Evolutionary conservation across 2,113 vertebrate genomes (phyloP), one percentile per base, ranked within the genome.

Genomic region (Catharus fuscescens): DNA sequence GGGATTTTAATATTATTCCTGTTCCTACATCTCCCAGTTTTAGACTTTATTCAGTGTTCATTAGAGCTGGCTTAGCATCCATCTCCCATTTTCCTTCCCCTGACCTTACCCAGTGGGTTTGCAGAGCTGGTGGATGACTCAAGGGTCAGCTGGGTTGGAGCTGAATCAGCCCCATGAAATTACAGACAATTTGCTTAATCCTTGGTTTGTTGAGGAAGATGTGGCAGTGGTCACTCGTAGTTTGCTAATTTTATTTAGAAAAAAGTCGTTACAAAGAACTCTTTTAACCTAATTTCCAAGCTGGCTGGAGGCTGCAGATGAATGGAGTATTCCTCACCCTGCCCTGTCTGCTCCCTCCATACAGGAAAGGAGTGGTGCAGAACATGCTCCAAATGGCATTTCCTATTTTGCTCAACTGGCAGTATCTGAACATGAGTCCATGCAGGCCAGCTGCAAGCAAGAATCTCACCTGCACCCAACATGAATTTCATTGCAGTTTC

Each of bases 311-410:
- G 65, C 32, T 73, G 67, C 57, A 66, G 78, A 78, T 97, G 97
- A 97, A 95, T 73, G 97, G 92, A 94, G 88, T 89, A 77, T 96
- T 97, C 93, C 95, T 97, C 86, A 67, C 80, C 94, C 94, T 96
- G 95, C 94, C 94, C 90, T 96, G 60, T 92, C 91, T 90, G 90
- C 90, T 97, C 77, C 69, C 91, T 84, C 92, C 5, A 8, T 71
- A 85, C 97, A 97, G 98, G 98, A 98, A 98, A 98, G 97, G 97
- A 97, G 97, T 96, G 97, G 97, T 89, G 64, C 92, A 53, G 94
- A 84, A 62, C 21, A 7, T 34, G 21, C 44, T 31, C 83, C 69
- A 88, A 97, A 97, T 96, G 98, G 97, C 95, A 98, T 98, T 98
- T 98, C 98, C 97, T 97, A 97, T 85, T 93, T 93, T 90, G 59